A percentile compares a stretch with the other conserved stretches of the same genome.
Evolutionary conservation across 2,888 invertebrate genomes (phyloP).

Genomic region (Synanthedon formicaeformis): DNA sequence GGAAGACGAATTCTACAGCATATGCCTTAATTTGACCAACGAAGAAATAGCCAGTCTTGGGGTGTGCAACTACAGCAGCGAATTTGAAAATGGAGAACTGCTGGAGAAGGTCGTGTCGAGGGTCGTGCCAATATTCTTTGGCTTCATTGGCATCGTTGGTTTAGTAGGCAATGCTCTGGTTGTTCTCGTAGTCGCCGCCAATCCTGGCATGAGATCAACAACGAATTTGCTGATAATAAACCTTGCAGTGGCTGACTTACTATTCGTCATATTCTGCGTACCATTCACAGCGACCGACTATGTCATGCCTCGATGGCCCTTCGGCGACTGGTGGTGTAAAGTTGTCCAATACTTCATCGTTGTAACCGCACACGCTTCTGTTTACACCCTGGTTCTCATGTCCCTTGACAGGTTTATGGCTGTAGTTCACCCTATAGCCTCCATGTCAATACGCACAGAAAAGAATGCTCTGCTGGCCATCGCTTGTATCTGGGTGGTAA

Average conservation of each 20-base stretch:
- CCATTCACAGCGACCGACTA: conserved; percentile 95
- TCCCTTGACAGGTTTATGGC: conserved; percentile 92
- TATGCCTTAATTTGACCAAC: conserved; percentile 50
- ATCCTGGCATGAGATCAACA: conserved; percentile 92
- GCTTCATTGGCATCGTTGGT: conserved; percentile 88
- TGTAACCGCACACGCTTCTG: conserved; percentile 92
- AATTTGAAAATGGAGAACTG: conserved; percentile 63
- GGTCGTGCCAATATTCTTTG: conserved; percentile 86
- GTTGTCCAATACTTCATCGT: conserved; percentile 91
- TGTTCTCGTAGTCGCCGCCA: conserved; percentile 87
- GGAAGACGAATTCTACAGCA: conserved; percentile 56
- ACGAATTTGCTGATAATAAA: conserved; percentile 93
- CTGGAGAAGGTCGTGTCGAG: conserved; percentile 76
- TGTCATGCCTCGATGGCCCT: conserved; percentile 89
- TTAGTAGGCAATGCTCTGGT: conserved; percentile 90
- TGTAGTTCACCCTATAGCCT: conserved; percentile 91
- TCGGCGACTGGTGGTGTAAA: conserved; percentile 91
- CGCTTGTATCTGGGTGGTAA: conserved; percentile 83
- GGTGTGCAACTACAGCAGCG: conserved; percentile 49
- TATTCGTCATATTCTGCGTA: conserved; percentile 93
- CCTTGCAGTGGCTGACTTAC: conserved; percentile 88
- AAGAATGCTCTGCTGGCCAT: conserved; percentile 85
- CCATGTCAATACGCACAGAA: conserved; percentile 87
- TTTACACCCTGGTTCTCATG: conserved; percentile 94
- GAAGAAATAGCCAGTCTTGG: conserved; percentile 38